phyloP scores from a whole-genome alignment of 2,797 vertebrate species.

The Myotis vivesi region DNA sequence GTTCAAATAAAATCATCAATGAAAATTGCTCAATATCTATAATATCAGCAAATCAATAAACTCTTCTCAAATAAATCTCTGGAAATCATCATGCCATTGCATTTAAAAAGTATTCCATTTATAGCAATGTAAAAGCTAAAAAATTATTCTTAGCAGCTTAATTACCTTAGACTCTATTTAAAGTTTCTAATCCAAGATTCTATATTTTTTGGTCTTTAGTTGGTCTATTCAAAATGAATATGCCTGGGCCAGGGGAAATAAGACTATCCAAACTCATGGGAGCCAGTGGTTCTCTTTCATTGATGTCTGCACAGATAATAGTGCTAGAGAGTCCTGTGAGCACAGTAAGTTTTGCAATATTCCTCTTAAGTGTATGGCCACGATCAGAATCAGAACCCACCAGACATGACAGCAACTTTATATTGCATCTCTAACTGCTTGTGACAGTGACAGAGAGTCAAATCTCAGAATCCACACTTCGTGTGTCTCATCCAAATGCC shows the following conservation, averaged over 20 bases:
- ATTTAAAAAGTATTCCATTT: neutral
- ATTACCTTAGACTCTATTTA: neutral
- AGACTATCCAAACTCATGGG: neutral
- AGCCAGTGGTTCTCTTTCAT: neutral
- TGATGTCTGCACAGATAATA: neutral
- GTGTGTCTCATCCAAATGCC: neutral
- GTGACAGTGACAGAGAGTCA: neutral
- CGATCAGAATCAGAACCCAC: neutral
- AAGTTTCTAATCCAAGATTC: neutral
- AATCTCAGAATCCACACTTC: neutral
- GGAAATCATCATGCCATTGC: neutral
- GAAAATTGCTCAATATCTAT: neutral
- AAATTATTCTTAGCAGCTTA: slow-evolving; percentile 2
- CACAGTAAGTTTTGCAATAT: neutral
- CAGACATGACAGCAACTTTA: neutral
- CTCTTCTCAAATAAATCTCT: neutral
- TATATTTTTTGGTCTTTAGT: neutral
- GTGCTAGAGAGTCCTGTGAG: neutral
- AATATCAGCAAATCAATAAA: neutral
- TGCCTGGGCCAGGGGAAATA: neutral
- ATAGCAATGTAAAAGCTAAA: neutral
- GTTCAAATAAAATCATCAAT: neutral
- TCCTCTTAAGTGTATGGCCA: neutral
- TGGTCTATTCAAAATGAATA: neutral
- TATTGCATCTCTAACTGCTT: neutral